Percentiles rank a stretch among this genome's conserved stretches.
These are phyloP conservation scores for Acrocephalus arundinaceus DNA, from an alignment of 2,113 vertebrate species.

Conservation along the genomic window DNA sequence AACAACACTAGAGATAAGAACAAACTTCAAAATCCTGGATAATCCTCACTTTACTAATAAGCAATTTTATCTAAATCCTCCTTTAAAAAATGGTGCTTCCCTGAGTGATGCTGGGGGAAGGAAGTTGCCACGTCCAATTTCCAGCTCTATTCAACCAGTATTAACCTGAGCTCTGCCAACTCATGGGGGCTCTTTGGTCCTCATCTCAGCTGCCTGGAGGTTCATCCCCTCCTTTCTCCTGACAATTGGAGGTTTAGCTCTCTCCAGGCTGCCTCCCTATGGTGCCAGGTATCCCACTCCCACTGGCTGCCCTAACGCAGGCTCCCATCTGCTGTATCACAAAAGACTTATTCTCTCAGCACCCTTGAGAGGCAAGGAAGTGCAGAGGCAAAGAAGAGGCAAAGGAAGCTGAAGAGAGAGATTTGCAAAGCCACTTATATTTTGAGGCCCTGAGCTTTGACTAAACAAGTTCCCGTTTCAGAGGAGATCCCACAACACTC, in stretches of 20 bases:
- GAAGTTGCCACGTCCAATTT: constrained; percentile 36
- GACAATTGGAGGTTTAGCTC: not conserved
- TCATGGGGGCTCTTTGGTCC: not conserved
- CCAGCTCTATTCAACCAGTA: constrained; percentile 16
- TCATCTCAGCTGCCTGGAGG: not conserved
- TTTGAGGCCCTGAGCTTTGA: not conserved
- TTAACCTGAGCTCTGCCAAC: constrained; percentile 21
- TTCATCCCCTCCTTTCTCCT: not conserved
- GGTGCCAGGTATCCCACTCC: not conserved
- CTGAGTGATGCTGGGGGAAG: constrained; percentile 23
- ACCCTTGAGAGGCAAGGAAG: not conserved
- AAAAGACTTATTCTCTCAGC: not conserved
- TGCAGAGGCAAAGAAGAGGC: not conserved
- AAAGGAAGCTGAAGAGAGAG: not conserved
- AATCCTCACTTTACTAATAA: constrained; percentile 74
- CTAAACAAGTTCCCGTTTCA: not conserved
- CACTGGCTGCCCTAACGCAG: fast-evolving
- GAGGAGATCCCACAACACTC: not conserved
- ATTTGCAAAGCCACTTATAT: not conserved
- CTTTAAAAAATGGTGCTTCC: constrained; percentile 52
- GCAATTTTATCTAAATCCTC: constrained; percentile 75
- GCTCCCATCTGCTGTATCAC: not conserved
- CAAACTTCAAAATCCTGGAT: constrained; percentile 72
- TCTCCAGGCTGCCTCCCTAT: not conserved
- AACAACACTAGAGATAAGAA: constrained; percentile 63